phyloP scores from a whole-genome alignment of 2,888 invertebrate genomes.

The Apodemia hepburni region DNA sequence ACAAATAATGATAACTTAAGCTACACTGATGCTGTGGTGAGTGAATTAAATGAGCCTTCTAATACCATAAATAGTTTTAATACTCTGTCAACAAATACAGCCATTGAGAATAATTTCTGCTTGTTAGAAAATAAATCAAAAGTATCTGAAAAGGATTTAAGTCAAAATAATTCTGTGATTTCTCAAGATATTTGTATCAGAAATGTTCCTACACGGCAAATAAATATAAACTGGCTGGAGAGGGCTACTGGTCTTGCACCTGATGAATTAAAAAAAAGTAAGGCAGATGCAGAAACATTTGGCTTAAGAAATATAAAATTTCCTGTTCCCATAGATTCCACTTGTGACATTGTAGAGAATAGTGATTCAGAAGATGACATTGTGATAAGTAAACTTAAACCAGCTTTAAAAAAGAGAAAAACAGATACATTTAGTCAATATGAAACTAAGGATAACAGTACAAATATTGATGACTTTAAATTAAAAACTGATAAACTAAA shows the following conservation, averaged over 20 bases:
- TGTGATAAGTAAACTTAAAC: slow-evolving; percentile 64
- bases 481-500: slow-evolving; percentile 21
- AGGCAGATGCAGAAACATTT: slow-evolving; percentile 41
- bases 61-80: neutral
- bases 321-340: slow-evolving; percentile 42
- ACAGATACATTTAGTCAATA: slow-evolving; percentile 32
- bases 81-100: slow-evolving; percentile 4
- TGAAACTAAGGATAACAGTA: slow-evolving; percentile 21
- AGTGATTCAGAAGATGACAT: slow-evolving; percentile 83
- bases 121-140: neutral
- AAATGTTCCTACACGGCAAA: slow-evolving; percentile 44
- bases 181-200: slow-evolving; percentile 27
- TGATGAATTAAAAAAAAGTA: slow-evolving; percentile 33
- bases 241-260: slow-evolving; percentile 64
- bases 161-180: slow-evolving; percentile 4
- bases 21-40: neutral
- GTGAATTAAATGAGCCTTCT: neutral
- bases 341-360: slow-evolving; percentile 84
- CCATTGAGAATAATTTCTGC: slow-evolving; percentile 1
- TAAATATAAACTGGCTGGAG: slow-evolving; percentile 66
- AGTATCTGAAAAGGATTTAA: neutral
- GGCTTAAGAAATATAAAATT: slow-evolving; percentile 59
- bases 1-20: neutral
- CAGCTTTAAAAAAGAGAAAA: slow-evolving; percentile 79
- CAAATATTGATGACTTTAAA: slow-evolving; percentile 25